These are phyloP conservation scores for Ischnura elegans DNA, from an alignment of 2,888 invertebrate species.

Conservation along the genomic window DNA sequence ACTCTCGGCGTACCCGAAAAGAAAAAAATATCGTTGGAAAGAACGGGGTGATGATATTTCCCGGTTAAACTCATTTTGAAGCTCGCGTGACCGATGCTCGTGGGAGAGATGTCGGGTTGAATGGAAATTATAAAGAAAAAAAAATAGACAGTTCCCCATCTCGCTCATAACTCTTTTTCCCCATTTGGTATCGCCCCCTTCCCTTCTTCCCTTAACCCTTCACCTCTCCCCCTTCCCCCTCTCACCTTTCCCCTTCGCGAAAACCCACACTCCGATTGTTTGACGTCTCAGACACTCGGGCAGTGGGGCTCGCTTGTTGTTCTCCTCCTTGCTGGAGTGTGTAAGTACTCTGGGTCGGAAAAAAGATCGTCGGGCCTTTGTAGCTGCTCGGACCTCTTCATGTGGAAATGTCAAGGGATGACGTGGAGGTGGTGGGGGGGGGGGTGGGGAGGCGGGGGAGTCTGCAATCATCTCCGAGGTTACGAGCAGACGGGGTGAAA, in stretches of 20 bases:
- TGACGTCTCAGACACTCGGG: background rate
- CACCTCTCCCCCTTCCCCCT: background rate
- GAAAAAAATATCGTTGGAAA: background rate
- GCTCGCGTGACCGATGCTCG: slow-evolving; percentile 44
- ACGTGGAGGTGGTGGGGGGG: slow-evolving; percentile 73
- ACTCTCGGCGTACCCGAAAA: background rate
- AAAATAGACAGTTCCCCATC: background rate
- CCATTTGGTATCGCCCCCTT: background rate
- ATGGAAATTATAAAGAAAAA: background rate
- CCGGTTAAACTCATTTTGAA: background rate
- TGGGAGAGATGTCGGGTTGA: background rate
- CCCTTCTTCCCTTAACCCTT: background rate
- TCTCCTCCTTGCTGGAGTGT: no score
- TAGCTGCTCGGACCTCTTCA: slow-evolving; percentile 77
- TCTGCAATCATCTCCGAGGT: slow-evolving; percentile 74
- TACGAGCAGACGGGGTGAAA: slow-evolving; percentile 76
- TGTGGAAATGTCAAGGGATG: slow-evolving; percentile 76
- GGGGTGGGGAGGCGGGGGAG: slow-evolving; percentile 74
- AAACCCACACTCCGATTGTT: background rate
- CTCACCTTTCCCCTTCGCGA: background rate
- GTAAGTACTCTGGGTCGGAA: background rate
- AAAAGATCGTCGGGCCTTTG: background rate
- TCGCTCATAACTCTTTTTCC: background rate
- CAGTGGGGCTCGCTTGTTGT: slow-evolving; percentile 14
- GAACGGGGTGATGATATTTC: background rate